A percentile compares a stretch with the other conserved stretches of the same genome.
These are phyloP conservation scores for Zygaena filipendulae DNA, from an alignment of 2,888 invertebrate species.

Conservation along the genomic window DNA sequence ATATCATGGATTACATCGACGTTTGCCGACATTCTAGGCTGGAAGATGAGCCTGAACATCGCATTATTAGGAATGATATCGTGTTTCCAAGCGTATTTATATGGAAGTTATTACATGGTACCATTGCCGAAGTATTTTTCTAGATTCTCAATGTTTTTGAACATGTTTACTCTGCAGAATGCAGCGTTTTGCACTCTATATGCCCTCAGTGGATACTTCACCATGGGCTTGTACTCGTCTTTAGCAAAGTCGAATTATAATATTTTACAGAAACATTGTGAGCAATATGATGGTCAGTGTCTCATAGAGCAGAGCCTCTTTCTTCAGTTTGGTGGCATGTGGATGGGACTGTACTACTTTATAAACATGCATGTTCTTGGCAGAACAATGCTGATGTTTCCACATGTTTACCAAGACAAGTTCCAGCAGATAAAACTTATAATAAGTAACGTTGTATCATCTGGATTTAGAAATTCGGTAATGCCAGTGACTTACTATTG, in stretches of 20 bases:
- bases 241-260: conserved; percentile 70
- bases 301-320: conserved; percentile 76
- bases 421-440: conserved; percentile 73
- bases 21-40: conserved; percentile 66
- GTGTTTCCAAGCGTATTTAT: conserved; percentile 76
- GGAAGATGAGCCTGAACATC: conserved; percentile 74
- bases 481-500: conserved; percentile 73
- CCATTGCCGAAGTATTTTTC: conserved; percentile 71
- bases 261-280: conserved; percentile 56
- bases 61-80: conserved; percentile 72
- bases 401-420: conserved; percentile 77
- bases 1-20: conserved; percentile 72
- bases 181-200: conserved; percentile 67
- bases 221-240: conserved; percentile 76
- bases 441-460: conserved; percentile 64
- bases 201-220: conserved; percentile 72
- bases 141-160: conserved; percentile 73
- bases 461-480: conserved; percentile 69
- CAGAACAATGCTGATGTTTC: conserved; percentile 70
- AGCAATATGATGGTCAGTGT: conserved; percentile 59
- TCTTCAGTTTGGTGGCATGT: conserved; percentile 74
- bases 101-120: conserved; percentile 75
- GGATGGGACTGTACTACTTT: conserved; percentile 72
- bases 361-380: conserved; percentile 65
- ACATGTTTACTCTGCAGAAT: conserved; percentile 71